Percentiles rank a stretch among this genome's conserved stretches.
These are phyloP conservation scores for Neelides sp. DNA, from an alignment of 1,140 invertebrate species.

Conservation along the genomic window DNA sequence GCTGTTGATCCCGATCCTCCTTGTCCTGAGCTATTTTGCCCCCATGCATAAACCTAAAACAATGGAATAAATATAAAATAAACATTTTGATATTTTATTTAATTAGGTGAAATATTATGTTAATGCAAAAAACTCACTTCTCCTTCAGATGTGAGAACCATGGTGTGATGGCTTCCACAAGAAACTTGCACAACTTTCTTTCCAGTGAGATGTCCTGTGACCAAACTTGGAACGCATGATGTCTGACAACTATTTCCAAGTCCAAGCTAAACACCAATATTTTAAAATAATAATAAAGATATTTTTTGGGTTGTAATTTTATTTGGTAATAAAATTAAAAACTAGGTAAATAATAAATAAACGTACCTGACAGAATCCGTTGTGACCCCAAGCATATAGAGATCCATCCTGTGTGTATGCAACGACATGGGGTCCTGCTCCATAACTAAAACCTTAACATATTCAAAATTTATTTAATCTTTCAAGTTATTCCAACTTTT, in stretches of 20 bases:
- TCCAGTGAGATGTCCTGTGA: conserved; percentile 39
- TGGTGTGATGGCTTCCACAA: conserved; percentile 51
- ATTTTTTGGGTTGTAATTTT: too few relatives aligned
- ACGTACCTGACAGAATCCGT: conserved; percentile 43
- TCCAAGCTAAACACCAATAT: conserved; percentile 39
- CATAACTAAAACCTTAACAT: conserved; percentile 45
- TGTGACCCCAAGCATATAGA: conserved; percentile 54
- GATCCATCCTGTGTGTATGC: conserved; percentile 47
- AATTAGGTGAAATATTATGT: too few relatives aligned
- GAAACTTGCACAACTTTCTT: conserved; percentile 45
- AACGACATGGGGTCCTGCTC: conserved; percentile 52
- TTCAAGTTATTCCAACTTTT: background rate
- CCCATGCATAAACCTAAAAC: conserved; percentile 50
- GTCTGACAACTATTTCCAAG: conserved; percentile 48
- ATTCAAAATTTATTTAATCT: conserved; percentile 5
- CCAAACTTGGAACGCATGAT: conserved; percentile 39
- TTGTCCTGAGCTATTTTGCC: conserved; percentile 48
- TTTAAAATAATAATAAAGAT: background rate
- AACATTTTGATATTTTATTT: too few relatives aligned
- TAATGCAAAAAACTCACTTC: conserved; percentile 40
- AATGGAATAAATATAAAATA: too few relatives aligned
- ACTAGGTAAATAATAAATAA: background rate
- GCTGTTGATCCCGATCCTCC: conserved; percentile 48
- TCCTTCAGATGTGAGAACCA: conserved; percentile 47
- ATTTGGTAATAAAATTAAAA: too few relatives aligned